Conservation (phyloP, 2,113 vertebrate genomes). For the Corythaixoides concolor region DNA sequence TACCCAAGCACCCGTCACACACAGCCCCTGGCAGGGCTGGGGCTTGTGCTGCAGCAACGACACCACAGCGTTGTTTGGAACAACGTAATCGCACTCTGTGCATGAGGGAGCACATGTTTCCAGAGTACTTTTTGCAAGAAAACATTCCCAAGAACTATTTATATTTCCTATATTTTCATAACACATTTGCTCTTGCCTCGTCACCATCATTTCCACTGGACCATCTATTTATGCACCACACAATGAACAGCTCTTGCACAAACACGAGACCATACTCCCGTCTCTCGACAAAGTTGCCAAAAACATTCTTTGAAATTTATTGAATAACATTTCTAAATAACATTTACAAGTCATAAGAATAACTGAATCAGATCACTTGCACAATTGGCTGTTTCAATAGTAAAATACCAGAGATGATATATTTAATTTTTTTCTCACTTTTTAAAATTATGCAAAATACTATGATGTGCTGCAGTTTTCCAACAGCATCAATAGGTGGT, state of each 20-base stretch:
- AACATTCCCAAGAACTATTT: neutral
- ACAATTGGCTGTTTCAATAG: neutral
- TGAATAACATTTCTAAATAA: neutral
- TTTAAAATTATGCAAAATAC: neutral
- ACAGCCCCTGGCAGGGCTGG: neutral
- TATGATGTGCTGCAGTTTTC: neutral
- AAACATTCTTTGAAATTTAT: neutral
- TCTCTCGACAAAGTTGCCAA: neutral
- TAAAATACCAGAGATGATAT: neutral
- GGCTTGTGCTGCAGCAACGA: neutral
- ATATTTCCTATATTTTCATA: neutral
- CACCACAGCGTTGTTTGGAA: fast-evolving
- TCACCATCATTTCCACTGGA: neutral
- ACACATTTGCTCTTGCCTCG: neutral
- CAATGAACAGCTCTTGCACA: neutral
- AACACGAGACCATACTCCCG: neutral
- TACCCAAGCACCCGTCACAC: neutral
- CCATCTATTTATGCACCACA: too few relatives aligned
- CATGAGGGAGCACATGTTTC: fast-evolving
- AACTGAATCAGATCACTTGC: neutral
- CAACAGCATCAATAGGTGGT: constrained; percentile 23
- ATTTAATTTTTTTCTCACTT: neutral
- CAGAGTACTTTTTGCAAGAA: neutral
- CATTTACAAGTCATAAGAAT: neutral
- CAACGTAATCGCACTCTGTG: neutral